phyloP scores from a whole-genome alignment of 1,140 invertebrate genomes.

The Zophobas atratus region DNA sequence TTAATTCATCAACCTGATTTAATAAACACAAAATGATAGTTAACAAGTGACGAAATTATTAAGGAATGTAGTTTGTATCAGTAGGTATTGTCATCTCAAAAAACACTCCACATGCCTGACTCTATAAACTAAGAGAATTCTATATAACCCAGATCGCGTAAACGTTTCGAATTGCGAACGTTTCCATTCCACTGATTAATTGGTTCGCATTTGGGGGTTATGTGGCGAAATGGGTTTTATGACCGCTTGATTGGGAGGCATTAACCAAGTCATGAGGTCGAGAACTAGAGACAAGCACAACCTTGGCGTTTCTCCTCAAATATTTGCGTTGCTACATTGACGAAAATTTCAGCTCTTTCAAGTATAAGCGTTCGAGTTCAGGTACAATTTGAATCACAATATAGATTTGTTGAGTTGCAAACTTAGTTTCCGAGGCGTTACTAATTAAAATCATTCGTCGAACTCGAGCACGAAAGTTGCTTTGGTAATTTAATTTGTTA shows the following conservation, averaged over 20 bases:
- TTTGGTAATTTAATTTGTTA: conserved; percentile 32
- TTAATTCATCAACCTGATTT: too few relatives aligned
- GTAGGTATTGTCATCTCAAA: not conserved
- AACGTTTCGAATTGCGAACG: conserved; percentile 17
- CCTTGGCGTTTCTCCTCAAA: not conserved
- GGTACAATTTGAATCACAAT: conserved; percentile 25
- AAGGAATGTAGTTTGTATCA: too few relatives aligned
- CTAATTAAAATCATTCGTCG: conserved; percentile 43
- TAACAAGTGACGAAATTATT: too few relatives aligned
- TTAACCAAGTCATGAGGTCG: conserved; percentile 31
- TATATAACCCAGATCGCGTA: not conserved
- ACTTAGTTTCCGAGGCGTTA: conserved; percentile 29
- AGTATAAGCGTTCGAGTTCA: not conserved
- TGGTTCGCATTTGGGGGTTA: conserved; percentile 29
- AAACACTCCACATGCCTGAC: not conserved
- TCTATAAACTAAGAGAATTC: not conserved
- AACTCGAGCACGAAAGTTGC: conserved; percentile 30
- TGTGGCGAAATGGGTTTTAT: conserved; percentile 13
- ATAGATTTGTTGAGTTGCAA: conserved; percentile 27
- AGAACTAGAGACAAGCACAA: not conserved
- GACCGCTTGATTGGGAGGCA: conserved; percentile 23
- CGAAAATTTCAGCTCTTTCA: not conserved
- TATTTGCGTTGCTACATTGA: not conserved
- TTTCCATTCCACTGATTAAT: conserved; percentile 20
- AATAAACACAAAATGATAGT: too few relatives aligned